Evolutionary conservation across 1,140 invertebrate species (phyloP).

Genomic region (Bursaphelenchus mucronatus): DNA sequence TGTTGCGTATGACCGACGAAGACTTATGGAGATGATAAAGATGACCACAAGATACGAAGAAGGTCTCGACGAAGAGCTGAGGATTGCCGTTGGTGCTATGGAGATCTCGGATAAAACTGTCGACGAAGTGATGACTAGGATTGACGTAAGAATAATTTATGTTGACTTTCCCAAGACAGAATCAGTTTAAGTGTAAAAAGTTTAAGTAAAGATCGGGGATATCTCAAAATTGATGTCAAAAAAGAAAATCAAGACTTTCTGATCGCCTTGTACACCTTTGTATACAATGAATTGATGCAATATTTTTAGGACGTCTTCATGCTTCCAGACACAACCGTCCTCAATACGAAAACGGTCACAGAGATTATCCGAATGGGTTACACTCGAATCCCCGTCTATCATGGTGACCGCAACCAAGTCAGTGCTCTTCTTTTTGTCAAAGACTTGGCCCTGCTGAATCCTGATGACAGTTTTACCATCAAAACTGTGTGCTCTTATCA

Average conservation of each 20-base stretch:
- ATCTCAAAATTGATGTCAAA: too few relatives aligned
- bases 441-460: conserved; percentile 92
- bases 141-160: conserved; percentile 61
- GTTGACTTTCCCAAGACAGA: too few relatives aligned
- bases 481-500: conserved; percentile 91
- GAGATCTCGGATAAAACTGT: conserved; percentile 64
- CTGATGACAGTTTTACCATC: conserved; percentile 65
- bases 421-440: conserved; percentile 92
- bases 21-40: conserved; percentile 88
- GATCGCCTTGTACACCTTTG: too few relatives aligned
- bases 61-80: conserved; percentile 62
- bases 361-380: conserved; percentile 90
- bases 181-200: too few relatives aligned
- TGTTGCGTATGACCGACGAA: conserved; percentile 89
- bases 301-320: conserved; percentile 59
- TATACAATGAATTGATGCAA: too few relatives aligned
- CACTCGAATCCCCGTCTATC: conserved; percentile 86
- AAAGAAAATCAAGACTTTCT: too few relatives aligned
- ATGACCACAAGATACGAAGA: conserved; percentile 63
- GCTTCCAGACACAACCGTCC: conserved; percentile 53
- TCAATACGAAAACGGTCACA: conserved; percentile 72
- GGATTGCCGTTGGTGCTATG: conserved; percentile 65
- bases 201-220: too few relatives aligned
- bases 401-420: conserved; percentile 74
- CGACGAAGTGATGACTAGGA: conserved; percentile 64